These are phyloP conservation scores for Eubucco bourcierii DNA, from an alignment of 2,113 vertebrate species.

Conservation along the genomic window DNA sequence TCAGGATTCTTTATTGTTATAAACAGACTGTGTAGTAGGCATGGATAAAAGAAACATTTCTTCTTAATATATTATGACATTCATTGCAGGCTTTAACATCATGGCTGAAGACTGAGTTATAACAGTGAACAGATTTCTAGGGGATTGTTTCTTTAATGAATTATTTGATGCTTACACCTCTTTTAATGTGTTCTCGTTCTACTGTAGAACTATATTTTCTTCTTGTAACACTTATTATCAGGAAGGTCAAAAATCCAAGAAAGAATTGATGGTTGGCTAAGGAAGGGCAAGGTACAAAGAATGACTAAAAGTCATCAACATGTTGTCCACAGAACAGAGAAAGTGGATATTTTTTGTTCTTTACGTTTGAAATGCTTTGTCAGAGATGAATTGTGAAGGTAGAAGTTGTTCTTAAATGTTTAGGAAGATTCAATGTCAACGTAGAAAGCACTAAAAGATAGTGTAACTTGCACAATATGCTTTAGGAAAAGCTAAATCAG, in stretches of 20 bases:
- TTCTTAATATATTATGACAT: background rate
- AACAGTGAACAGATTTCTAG: background rate
- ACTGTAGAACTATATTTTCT: background rate
- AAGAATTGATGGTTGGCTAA: constrained; percentile 36
- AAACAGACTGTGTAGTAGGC: background rate
- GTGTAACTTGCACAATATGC: background rate
- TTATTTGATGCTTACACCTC: background rate
- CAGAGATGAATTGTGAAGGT: background rate
- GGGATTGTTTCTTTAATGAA: background rate
- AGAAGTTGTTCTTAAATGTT: background rate
- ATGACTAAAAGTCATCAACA: background rate
- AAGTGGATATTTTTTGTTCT: background rate
- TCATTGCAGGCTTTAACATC: background rate
- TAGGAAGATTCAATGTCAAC: background rate
- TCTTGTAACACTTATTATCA: constrained; percentile 5
- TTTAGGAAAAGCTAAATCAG: background rate
- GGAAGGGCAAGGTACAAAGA: constrained; percentile 50
- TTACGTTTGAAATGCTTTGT: background rate
- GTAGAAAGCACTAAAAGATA: background rate
- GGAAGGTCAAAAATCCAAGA: constrained; percentile 39
- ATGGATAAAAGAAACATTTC: background rate
- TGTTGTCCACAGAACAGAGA: background rate
- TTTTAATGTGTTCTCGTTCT: background rate
- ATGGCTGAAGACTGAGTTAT: background rate
- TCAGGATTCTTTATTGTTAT: background rate